Conservation (phyloP, 2,113 vertebrate genomes). For the Tupaia tana region DNA sequence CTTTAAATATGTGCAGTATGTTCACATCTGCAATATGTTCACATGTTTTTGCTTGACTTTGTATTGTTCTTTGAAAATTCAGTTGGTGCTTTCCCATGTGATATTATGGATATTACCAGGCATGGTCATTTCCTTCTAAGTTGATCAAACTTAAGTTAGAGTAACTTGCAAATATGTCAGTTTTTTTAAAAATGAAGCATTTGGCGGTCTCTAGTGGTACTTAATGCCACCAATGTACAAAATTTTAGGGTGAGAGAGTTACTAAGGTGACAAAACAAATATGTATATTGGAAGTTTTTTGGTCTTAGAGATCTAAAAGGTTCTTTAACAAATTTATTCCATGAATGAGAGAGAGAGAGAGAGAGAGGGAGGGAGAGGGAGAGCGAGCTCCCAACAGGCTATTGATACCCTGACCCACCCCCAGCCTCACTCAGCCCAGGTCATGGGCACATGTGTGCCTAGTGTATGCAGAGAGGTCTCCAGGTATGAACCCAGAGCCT, state of each 20-base stretch:
- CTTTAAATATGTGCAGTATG: not conserved
- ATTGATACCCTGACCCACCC: too few species aligned
- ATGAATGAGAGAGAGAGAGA: too few species aligned
- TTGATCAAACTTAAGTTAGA: not conserved
- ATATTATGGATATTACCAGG: not conserved
- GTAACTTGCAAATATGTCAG: slow-evolving; percentile 34
- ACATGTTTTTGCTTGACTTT: slow-evolving; percentile 35
- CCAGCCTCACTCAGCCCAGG: too few species aligned
- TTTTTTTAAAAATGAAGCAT: slow-evolving; percentile 72
- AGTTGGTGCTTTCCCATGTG: not conserved
- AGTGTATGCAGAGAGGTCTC: too few species aligned
- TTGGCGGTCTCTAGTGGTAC: slow-evolving; percentile 81
- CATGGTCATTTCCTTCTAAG: not conserved
- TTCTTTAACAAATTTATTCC: too few species aligned
- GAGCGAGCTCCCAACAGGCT: too few species aligned
- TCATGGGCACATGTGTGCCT: too few species aligned
- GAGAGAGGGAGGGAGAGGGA: too few species aligned
- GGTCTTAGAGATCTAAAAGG: slow-evolving; percentile 42
- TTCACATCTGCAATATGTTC: slow-evolving; percentile 21
- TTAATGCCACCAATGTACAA: slow-evolving; percentile 32
- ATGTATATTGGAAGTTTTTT: slow-evolving; percentile 36
- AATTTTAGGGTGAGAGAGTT: slow-evolving; percentile 5
- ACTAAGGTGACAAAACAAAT: slow-evolving; percentile 24
- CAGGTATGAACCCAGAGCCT: too few species aligned
- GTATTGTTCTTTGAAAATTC: slow-evolving; percentile 47